Conservation (phyloP, 2,113 vertebrate genomes). For the Burhinus oedicnemus region DNA sequence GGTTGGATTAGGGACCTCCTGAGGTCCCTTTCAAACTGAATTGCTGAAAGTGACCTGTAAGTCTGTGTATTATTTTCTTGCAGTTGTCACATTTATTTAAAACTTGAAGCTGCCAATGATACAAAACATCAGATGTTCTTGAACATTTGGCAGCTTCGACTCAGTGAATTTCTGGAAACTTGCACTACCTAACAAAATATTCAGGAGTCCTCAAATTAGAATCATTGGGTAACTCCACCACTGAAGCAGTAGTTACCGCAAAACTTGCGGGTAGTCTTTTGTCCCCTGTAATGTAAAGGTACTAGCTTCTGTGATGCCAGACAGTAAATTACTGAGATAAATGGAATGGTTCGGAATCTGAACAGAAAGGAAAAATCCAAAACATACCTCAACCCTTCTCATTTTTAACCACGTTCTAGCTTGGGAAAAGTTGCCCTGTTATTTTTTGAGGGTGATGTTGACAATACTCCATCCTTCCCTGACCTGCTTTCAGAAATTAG, state of each 20-base stretch:
- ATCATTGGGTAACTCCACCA: not conserved
- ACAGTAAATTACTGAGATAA: not conserved
- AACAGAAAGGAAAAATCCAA: not conserved
- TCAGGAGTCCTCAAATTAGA: not conserved
- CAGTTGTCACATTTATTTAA: constrained; percentile 7
- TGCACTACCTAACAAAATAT: not conserved
- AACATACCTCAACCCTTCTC: not conserved
- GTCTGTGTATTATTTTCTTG: not conserved
- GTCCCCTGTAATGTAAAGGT: not conserved
- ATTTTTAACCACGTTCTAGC: not conserved
- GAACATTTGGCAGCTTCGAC: not conserved
- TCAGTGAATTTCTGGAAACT: not conserved
- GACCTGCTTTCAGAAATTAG: not conserved
- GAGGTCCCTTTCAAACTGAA: not conserved
- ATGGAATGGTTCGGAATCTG: not conserved
- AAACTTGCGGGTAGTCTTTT: not conserved
- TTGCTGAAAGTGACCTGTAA: not conserved
- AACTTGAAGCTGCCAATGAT: not conserved
- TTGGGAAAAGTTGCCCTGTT: not conserved
- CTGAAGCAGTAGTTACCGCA: not conserved
- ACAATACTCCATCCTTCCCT: not conserved
- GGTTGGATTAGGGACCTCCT: not conserved
- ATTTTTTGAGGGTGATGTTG: not conserved
- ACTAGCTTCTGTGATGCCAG: not conserved
- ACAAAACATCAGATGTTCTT: constrained; percentile 28